Conservation (phyloP, 2,797 vertebrate species). For the Mormyrus hasselquistii region DNA sequence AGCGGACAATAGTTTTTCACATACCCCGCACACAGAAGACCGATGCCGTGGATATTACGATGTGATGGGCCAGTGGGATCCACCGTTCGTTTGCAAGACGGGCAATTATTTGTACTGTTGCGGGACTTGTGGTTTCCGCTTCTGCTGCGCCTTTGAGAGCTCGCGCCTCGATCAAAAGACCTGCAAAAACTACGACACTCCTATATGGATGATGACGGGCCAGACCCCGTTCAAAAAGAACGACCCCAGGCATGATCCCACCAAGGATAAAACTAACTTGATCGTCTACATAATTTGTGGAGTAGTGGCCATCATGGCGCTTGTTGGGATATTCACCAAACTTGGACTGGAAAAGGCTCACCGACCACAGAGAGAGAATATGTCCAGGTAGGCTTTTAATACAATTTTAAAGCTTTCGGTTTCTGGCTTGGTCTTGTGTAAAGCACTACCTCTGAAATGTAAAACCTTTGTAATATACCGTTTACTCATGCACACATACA, state of each 20-base stretch:
- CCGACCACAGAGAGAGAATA: conserved; percentile 91
- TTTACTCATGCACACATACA: background rate
- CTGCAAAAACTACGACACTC: conserved; percentile 92
- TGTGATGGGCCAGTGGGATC: conserved; percentile 99
- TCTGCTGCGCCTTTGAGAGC: conserved; percentile 89
- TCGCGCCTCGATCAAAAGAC: conserved; percentile 86
- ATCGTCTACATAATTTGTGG: conserved; percentile 97
- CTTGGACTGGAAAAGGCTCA: conserved; percentile 92
- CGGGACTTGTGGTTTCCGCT: conserved; percentile 98
- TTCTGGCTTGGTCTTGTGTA: conserved; percentile 10
- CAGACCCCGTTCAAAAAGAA: conserved; percentile 83
- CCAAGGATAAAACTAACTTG: conserved; percentile 96
- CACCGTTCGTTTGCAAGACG: conserved; percentile 88
- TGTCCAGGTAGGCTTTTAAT: conserved; percentile 79
- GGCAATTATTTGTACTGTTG: conserved; percentile 93
- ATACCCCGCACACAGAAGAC: conserved; percentile 81
- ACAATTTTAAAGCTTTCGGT: background rate
- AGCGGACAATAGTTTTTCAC: conserved; percentile 70
- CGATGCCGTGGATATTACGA: conserved; percentile 91
- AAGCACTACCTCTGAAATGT: background rate
- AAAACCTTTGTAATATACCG: background rate
- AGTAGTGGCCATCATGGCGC: conserved; percentile 96
- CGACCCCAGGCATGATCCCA: conserved; percentile 79
- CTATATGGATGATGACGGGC: conserved; percentile 84
- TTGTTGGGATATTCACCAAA: conserved; percentile 98